Evolutionary conservation across 2,797 vertebrate species (phyloP), one percentile per base, ranked within the genome.

Genomic region (Avahi laniger): DNA sequence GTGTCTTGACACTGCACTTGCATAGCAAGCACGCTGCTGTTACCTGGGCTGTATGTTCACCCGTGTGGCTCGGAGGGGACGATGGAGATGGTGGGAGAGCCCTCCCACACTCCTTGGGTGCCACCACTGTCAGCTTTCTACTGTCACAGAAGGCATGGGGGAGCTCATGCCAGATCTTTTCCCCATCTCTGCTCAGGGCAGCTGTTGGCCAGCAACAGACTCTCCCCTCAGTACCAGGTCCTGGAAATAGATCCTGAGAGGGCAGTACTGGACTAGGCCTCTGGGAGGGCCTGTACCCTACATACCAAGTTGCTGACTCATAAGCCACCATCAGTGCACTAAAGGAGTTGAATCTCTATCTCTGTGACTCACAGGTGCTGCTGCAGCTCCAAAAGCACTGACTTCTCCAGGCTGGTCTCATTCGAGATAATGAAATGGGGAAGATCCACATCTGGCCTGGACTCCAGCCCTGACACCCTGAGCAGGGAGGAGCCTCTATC

Each of bases 361-460:
- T 41, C 4, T 13, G 8, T 41, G 76, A 96, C 98, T 98, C 98
- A 99, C 99, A 99, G 99, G 98, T 99, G 99, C 84, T 98, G 97
- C 97, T 99, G 99, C 93, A 99, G 98, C 97, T 99, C 99, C 97
- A 99, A 98, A 41, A 99, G 98, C 94, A 99, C 98, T 0, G 99
- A 98, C 41, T 99, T 99, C 81, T 99, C 98, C 28, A 98, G 97
- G 97, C 98, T 98, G 0, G 99, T 99, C 69, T 99, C 98, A 0
- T 99, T 99, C 95, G 99, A 84, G 98, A 98, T 94, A 98, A 99
- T 96, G 98, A 98, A 98, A 92, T 98, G 98, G 65, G 98, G 97
- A 97, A 97, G 94, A 28, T 98, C 76, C 83, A 94, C 97, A 3
- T 97, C 98, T 6, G 97, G 97, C 96, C 97, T 7, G 1, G 98